phyloP scores from a whole-genome alignment of 2,113 vertebrate genomes.

The Alligator mississippiensis region DNA sequence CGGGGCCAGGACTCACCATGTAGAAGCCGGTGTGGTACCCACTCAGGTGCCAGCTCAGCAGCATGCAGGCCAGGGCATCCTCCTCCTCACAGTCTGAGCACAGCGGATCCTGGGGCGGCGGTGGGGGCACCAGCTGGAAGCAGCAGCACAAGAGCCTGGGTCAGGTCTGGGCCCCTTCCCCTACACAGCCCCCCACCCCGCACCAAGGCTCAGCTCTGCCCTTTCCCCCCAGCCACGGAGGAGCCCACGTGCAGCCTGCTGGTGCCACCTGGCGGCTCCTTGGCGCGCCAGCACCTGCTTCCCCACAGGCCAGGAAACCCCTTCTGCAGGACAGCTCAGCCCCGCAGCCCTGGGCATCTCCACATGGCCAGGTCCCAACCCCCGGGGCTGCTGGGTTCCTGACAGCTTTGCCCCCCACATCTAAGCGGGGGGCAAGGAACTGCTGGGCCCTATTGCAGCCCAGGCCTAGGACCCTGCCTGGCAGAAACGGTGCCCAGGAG shows the following conservation, averaged over 20 bases:
- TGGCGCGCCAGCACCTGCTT: too few species aligned
- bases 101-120: neutral
- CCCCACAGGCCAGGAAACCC: too few species aligned
- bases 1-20: conserved; percentile 50
- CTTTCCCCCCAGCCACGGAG: neutral
- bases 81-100: neutral
- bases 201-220: too few species aligned
- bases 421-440: neutral
- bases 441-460: too few species aligned
- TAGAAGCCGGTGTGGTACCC: conserved; percentile 78
- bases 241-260: neutral
- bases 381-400: too few species aligned
- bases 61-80: conserved; percentile 46
- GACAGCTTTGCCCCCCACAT: neutral
- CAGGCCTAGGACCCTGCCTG: neutral
- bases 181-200: too few species aligned
- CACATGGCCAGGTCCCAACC: too few species aligned
- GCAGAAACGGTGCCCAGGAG: neutral
- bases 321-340: too few species aligned
- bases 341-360: too few species aligned
- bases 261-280: neutral
- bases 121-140: neutral
- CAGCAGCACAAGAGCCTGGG: neutral
- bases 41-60: conserved; percentile 80
- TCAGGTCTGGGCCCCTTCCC: neutral